These are phyloP conservation scores for Diglossa brunneiventris DNA, from an alignment of 2,113 vertebrate genomes.

Conservation along the genomic window DNA sequence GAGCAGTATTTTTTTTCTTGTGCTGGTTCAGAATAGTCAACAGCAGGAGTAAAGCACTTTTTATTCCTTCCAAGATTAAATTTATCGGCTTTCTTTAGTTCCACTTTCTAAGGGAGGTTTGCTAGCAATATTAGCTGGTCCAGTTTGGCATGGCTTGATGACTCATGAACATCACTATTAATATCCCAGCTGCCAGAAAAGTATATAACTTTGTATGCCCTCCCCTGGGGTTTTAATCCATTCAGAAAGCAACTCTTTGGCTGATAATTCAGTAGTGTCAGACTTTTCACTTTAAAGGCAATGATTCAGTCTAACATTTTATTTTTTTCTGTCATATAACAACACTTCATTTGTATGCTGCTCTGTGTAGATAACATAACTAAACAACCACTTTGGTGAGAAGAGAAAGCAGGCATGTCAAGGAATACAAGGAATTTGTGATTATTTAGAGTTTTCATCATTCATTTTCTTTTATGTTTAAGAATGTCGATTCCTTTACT, in stretches of 20 bases:
- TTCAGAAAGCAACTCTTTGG: background rate
- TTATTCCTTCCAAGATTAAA: background rate
- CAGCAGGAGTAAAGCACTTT: background rate
- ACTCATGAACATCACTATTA: background rate
- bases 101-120: background rate
- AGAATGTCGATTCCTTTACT: background rate
- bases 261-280: background rate
- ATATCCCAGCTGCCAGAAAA: background rate
- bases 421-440: background rate
- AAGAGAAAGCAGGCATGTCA: background rate
- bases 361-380: background rate
- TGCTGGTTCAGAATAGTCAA: background rate
- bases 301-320: background rate
- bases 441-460: constrained; percentile 4
- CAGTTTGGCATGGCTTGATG: background rate
- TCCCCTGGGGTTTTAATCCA: background rate
- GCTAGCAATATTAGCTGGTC: background rate
- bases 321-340: background rate
- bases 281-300: background rate
- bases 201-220: background rate
- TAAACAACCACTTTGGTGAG: background rate
- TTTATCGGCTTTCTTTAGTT: background rate
- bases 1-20: background rate
- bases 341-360: background rate
- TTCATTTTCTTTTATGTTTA: background rate